These are phyloP conservation scores for Masticophis lateralis DNA, from an alignment of 2,797 vertebrate genomes.

Conservation along the genomic window DNA sequence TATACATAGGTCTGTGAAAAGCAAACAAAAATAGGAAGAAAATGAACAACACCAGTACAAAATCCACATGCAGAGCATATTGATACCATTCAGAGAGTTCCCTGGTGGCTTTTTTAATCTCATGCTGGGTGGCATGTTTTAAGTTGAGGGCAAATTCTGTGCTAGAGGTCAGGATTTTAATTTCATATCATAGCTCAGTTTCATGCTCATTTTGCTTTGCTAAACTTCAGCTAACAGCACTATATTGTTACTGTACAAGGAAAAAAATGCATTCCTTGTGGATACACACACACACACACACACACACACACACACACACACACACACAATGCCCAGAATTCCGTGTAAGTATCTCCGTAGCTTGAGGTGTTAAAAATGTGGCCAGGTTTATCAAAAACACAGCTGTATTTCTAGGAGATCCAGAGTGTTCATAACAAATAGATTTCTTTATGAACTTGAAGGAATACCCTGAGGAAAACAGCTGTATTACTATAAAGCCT, in stretches of 20 bases:
- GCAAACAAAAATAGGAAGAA: conserved; percentile 27
- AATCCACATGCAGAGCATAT: conserved; percentile 28
- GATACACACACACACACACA: conserved; percentile 62
- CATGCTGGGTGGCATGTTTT: conserved; percentile 50
- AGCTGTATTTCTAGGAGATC: conserved; percentile 76
- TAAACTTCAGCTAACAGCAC: conserved; percentile 57
- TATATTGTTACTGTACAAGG: conserved; percentile 62
- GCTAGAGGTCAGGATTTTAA: conserved; percentile 62
- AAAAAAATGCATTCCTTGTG: conserved; percentile 61
- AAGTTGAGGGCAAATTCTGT: conserved; percentile 49
- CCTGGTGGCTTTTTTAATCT: conserved; percentile 45
- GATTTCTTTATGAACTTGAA: conserved; percentile 65
- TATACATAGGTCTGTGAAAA: conserved; percentile 11
- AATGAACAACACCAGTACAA: neutral
- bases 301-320: conserved; percentile 54
- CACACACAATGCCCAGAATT: conserved; percentile 62
- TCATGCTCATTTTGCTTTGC: conserved; percentile 44
- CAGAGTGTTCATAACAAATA: conserved; percentile 70
- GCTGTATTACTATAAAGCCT: conserved; percentile 72
- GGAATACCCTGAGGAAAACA: conserved; percentile 74
- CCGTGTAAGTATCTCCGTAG: conserved; percentile 69
- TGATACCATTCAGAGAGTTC: conserved; percentile 49
- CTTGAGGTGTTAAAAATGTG: conserved; percentile 75
- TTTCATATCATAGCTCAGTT: conserved; percentile 53
- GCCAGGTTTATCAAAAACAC: conserved; percentile 73